phyloP scores from a whole-genome alignment of 35 echinoderm and acorn worm species.

The Ophioderma brevispina region DNA sequence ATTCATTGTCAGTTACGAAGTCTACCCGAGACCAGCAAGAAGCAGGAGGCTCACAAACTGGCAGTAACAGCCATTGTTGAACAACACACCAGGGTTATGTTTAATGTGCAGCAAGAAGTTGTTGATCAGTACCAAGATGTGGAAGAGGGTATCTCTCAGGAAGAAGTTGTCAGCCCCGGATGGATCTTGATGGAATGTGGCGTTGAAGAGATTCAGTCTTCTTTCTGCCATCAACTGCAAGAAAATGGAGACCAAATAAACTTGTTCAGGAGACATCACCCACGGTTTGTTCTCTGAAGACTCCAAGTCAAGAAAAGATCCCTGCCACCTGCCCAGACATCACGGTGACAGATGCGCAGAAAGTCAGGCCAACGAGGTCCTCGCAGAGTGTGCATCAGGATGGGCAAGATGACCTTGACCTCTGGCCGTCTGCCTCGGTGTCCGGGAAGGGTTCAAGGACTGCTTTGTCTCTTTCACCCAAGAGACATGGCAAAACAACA shows the following conservation, averaged over 20 bases:
- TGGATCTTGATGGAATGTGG: neutral
- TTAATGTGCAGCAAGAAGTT: neutral
- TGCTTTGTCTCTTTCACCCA: neutral
- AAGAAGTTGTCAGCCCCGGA: neutral
- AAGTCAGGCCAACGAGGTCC: neutral
- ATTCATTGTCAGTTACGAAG: neutral
- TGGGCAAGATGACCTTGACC: neutral
- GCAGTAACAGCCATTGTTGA: neutral
- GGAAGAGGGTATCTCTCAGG: neutral
- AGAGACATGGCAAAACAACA: neutral
- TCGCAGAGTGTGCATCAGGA: neutral
- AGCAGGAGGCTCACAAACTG: neutral
- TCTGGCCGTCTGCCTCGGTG: neutral
- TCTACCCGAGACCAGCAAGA: neutral
- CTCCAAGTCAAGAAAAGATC: neutral
- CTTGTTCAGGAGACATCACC: neutral
- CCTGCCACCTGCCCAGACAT: neutral
- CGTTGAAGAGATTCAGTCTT: neutral
- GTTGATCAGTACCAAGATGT: neutral
- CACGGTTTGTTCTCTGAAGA: neutral
- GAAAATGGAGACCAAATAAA: neutral
- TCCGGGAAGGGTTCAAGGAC: neutral
- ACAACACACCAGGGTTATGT: neutral
- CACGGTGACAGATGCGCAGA: neutral
- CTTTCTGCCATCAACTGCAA: neutral